A percentile compares a stretch with the other conserved stretches of the same genome.
These are phyloP conservation scores for Clarias pachynema DNA, from an alignment of 2,797 vertebrate genomes.

Conservation along the genomic window DNA sequence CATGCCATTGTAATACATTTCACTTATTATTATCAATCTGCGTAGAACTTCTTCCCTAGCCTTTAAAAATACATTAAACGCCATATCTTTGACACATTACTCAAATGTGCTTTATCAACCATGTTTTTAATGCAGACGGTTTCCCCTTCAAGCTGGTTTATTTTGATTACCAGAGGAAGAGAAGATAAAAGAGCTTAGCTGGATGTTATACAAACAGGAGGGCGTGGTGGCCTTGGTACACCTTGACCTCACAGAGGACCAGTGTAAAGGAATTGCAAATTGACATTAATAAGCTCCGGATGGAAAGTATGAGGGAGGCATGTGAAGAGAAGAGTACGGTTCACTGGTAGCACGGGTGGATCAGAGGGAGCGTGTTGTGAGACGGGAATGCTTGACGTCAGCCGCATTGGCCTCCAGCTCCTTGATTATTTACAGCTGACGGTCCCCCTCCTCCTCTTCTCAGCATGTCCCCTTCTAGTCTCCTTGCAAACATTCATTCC, in stretches of 20 bases:
- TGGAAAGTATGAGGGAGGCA: conserved; percentile 51
- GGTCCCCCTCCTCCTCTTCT: conserved; percentile 40
- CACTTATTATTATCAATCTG: too few relatives aligned
- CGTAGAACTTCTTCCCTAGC: not conserved
- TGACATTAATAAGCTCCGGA: conserved; percentile 53
- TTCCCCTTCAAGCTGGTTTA: conserved; percentile 4
- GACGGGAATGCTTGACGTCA: conserved; percentile 61
- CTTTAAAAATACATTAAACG: not conserved
- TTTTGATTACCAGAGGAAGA: conserved; percentile 29
- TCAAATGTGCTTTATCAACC: not conserved
- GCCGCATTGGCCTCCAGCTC: conserved; percentile 49
- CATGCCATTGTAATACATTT: not conserved
- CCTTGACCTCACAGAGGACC: conserved; percentile 31
- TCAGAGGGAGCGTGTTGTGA: conserved; percentile 55
- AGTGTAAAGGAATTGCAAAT: conserved; percentile 33
- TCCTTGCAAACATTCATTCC: conserved; percentile 24
- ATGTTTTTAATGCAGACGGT: not conserved
- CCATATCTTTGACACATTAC: not conserved
- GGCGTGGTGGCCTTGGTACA: conserved; percentile 34
- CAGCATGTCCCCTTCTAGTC: conserved; percentile 35
- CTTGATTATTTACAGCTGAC: conserved; percentile 61
- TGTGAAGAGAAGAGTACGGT: conserved; percentile 42
- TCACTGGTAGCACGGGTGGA: conserved; percentile 38
- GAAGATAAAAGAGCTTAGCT: conserved; percentile 42
- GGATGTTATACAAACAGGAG: conserved; percentile 46